Percentiles rank a stretch among this genome's conserved stretches.
phyloP scores from a whole-genome alignment of 2,113 vertebrate genomes.

The Lepus americanus region DNA sequence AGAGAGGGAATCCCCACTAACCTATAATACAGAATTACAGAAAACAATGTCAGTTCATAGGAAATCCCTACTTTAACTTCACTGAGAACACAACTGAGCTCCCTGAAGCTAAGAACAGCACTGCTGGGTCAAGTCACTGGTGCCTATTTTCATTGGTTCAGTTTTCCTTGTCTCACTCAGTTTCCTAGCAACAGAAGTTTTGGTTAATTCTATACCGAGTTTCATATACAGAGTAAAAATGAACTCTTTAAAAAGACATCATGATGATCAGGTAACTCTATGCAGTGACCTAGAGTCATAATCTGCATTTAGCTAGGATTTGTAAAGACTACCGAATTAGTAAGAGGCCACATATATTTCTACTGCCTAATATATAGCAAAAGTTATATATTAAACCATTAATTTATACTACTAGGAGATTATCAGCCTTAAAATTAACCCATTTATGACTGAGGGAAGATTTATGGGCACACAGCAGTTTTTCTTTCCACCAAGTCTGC shows the following conservation, averaged over 20 bases:
- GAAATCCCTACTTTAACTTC: slow-evolving; percentile 14
- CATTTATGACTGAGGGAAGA: slow-evolving; percentile 20
- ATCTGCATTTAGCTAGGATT: not conserved
- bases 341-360: slow-evolving; percentile 14
- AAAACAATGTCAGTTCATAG: not conserved
- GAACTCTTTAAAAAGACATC: not conserved
- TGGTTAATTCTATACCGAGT: not conserved
- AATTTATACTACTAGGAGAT: slow-evolving; percentile 11
- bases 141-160: not conserved
- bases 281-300: not conserved
- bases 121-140: not conserved
- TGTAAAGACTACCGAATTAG: not conserved
- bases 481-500: not conserved
- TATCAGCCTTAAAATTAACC: not conserved
- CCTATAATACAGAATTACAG: not conserved
- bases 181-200: not conserved
- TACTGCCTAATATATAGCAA: slow-evolving; percentile 27
- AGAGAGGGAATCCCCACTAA: slow-evolving; percentile 20
- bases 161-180: not conserved
- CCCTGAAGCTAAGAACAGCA: not conserved
- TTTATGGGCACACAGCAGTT: slow-evolving; percentile 5
- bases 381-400: not conserved
- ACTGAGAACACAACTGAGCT: slow-evolving; percentile 12
- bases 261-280: slow-evolving; percentile 28
- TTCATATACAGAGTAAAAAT: not conserved